These are phyloP conservation scores for Oryzias melastigma DNA, from an alignment of 2,113 vertebrate genomes.

Conservation along the genomic window DNA sequence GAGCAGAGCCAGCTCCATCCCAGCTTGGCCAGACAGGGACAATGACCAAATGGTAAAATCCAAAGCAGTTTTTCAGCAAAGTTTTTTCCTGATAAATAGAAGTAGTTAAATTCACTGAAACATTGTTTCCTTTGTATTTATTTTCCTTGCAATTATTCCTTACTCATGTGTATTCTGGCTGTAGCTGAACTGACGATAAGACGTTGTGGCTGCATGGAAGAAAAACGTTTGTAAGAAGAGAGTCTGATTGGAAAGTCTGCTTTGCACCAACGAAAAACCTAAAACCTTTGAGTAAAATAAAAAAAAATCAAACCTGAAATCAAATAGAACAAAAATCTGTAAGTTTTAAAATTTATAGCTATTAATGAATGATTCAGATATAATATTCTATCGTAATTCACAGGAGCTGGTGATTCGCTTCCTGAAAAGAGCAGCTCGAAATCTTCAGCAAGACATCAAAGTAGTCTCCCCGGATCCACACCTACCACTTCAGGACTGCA, in stretches of 20 bases:
- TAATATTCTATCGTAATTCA: slow-evolving; percentile 23
- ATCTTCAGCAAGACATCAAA: slow-evolving; percentile 85
- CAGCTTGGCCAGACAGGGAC: slow-evolving; percentile 84
- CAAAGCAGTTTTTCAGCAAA: slow-evolving; percentile 15
- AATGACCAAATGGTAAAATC: slow-evolving; percentile 90
- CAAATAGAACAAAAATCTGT: too few relatives aligned
- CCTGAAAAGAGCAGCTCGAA: slow-evolving; percentile 86
- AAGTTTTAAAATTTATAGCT: too few relatives aligned
- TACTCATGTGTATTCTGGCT: slow-evolving; percentile 40
- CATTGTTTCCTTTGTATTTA: slow-evolving; percentile 37
- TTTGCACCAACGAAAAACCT: slow-evolving; percentile 47
- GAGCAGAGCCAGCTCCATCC: slow-evolving; percentile 68
- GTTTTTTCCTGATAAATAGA: slow-evolving; percentile 28
- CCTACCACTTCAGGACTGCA: slow-evolving; percentile 81
- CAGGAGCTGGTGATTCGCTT: slow-evolving; percentile 94
- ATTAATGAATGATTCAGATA: too few relatives aligned
- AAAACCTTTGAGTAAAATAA: slow-evolving; percentile 40
- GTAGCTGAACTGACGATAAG: slow-evolving; percentile 42
- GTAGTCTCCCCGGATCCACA: slow-evolving; percentile 83
- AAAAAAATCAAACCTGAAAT: neutral
- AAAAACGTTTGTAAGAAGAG: slow-evolving; percentile 46
- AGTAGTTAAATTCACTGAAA: slow-evolving; percentile 17
- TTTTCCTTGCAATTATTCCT: slow-evolving; percentile 49
- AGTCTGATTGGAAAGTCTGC: slow-evolving; percentile 58
- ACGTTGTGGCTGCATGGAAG: slow-evolving; percentile 39